Base-by-base conservation (phyloP, 2,797 vertebrate genomes). In the Pseudopleuronectes americanus region DNA sequence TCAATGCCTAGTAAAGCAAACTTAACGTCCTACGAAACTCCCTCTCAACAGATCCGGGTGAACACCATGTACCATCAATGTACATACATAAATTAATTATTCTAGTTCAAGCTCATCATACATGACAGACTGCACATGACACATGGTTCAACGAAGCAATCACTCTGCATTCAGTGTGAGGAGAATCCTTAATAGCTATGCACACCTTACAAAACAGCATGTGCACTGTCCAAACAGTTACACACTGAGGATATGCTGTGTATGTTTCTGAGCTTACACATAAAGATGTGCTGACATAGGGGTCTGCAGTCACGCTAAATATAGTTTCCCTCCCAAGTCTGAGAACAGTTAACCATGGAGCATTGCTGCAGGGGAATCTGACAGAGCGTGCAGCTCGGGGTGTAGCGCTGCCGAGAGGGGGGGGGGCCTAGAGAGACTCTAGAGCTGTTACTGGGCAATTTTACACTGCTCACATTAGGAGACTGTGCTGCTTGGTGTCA, bases 261-360 rank as follows among this genome's bases (percentile, higher is more conserved):
- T 61, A 55, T 48, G 54, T 68, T 47, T 66, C 33, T 68, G 36
- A 1, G 52, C 73, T 28, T 49, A 13, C 43, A 60, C 62, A 70
- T 57, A n/a, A 57, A 65, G n/a, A 64, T 28, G 33, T 60, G 64
- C 66, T 74, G 64, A 83, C 69, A 64, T 43, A 14, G 56, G 52
- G 59, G 43, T 73, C 58, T 65, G 65, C 73, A 81, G 48, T 54
- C 54, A 49, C 55, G 74, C 79, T 56, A 79, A 71, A 81, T 64
- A 61, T 19, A 79, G 61, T 57, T 48, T 67, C 26, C 38, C 23
- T 26, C 21, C 43, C 9, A 38, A 49, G 56, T 51, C 69, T 75
- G 78, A 52, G 60, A 76, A 56, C 70, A 51, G 62, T 48, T n/a
- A 75, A 59, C 64, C 62, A 62, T 3, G 26, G 64, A 79, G 83